Base-by-base conservation (phyloP, 2,888 invertebrate species). In the Drosophila kambysellisi region DNA sequence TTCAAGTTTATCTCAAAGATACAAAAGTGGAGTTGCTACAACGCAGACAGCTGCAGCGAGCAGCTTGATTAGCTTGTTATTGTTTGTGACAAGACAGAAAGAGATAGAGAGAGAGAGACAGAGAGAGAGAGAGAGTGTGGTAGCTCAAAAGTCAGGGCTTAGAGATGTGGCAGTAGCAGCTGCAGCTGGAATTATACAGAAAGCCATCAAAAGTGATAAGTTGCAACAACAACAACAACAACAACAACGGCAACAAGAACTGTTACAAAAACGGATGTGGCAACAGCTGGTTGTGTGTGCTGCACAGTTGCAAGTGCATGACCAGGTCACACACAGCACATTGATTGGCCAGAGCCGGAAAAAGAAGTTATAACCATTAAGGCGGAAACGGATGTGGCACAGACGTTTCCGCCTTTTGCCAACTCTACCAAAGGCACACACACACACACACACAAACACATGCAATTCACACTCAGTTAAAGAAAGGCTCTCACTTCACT, bases 301-400 rank as follows among this genome's bases (percentile, higher is more conserved):
- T 41, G 41, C 39, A 51, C 70, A 62, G 74, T 61, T 57, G 64
- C 72, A 54, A 41, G 69, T 72, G 43, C 64, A 66, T 65, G 69
- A 59, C 60, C 69, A 63, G 86, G 83, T 76, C 86, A 76, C 74
- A 79, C 32, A 57, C 43, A 66, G 70, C 69, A 72, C 80, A 81
- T 81, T 85, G 85, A 86, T 85, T 86, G 85, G 83, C 85, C 80
- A 68, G 83, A 70, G 74, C 82, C 78, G 82, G 85, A 83, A 83
- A 81, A 84, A 82, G 82, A 85, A 86, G 87, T 85, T 86, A 85
- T 85, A 85, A 82, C 85, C 82, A 83, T 83, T 76, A 82, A 81
- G 81, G 78, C 81, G 85, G 85, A 86, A 85, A 79, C 86, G 86
- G 83, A 85, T 83, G 86, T 86, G 86, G 85, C 88, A 82, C 83